A percentile compares a stretch with the other conserved stretches of the same genome.
Evolutionary conservation across 2,113 vertebrate species (phyloP).

Genomic region (Clinocottus analis): DNA sequence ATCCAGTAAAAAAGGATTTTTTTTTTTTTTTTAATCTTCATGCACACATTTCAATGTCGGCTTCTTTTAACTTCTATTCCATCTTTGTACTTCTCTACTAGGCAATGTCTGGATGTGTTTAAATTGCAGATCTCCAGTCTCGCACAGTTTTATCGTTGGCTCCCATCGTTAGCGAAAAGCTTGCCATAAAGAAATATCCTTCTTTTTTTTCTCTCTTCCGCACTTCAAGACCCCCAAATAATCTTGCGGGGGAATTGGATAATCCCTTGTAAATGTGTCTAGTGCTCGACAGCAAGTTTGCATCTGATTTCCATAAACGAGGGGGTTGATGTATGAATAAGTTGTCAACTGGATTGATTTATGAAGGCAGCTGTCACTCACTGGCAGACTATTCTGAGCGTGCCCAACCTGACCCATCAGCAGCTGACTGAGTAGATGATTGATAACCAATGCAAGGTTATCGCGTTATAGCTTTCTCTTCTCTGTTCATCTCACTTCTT

Average conservation of each 20-base stretch:
- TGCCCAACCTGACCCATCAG: constrained; percentile 38
- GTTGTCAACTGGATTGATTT: constrained; percentile 71
- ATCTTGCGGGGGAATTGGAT: constrained; percentile 29
- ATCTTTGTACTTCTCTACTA: neutral
- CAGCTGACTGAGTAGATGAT: constrained; percentile 30
- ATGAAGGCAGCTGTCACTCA: constrained; percentile 64
- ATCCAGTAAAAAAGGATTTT: neutral
- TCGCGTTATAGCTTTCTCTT: neutral
- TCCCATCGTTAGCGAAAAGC: constrained; percentile 6
- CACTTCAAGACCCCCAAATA: constrained; percentile 23
- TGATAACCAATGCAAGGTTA: constrained; percentile 35
- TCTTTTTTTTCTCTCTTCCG: neutral
- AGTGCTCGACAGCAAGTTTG: constrained; percentile 50
- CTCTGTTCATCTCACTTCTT: neutral
- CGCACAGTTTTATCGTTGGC: neutral
- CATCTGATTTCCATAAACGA: constrained; percentile 69
- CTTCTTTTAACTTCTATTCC: neutral
- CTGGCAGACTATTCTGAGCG: constrained; percentile 49
- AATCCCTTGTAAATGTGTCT: constrained; percentile 33
- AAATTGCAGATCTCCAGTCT: neutral
- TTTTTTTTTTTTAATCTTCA: neutral
- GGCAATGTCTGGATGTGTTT: constrained; percentile 6
- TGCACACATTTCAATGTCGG: neutral
- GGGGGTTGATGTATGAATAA: constrained; percentile 69
- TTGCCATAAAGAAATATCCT: constrained; percentile 10